These are phyloP conservation scores for Theretra japonica DNA, from an alignment of 2,888 invertebrate genomes.

Conservation along the genomic window DNA sequence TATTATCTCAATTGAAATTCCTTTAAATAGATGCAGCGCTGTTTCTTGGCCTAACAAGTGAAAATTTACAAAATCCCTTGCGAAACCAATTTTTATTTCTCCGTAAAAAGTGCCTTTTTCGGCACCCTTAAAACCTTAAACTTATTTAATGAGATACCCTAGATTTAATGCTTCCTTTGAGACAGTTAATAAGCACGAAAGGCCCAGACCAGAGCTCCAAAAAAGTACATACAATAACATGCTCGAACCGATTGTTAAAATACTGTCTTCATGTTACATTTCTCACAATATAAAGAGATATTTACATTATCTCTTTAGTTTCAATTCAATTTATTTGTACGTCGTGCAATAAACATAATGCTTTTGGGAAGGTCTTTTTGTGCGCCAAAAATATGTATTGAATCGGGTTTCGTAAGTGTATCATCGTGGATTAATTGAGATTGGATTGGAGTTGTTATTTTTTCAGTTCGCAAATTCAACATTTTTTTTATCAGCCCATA, in stretches of 20 bases:
- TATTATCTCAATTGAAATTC: too few species aligned
- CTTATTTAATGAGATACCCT: too few species aligned
- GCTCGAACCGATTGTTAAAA: conserved; percentile 52
- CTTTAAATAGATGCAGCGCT: too few species aligned
- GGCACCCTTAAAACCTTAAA: too few species aligned
- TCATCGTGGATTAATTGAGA: conserved; percentile 52
- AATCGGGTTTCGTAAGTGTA: conserved; percentile 68
- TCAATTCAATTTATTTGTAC: conserved; percentile 73
- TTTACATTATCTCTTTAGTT: conserved; percentile 65
- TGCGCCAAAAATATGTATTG: conserved; percentile 60
- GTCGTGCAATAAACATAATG: conserved; percentile 71
- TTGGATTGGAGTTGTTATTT: conserved; percentile 26
- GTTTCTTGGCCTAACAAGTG: too few species aligned
- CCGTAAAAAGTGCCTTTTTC: too few species aligned
- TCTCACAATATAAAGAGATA: conserved; percentile 65
- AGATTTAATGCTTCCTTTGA: too few species aligned
- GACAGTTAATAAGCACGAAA: background rate
- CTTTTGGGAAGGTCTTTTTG: conserved; percentile 51
- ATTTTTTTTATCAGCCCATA: too few species aligned
- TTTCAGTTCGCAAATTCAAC: background rate
- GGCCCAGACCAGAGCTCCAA: background rate
- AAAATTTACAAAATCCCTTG: too few species aligned
- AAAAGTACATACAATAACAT: conserved; percentile 37
- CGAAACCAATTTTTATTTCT: too few species aligned
- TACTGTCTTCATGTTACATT: conserved; percentile 52